These are phyloP conservation scores for Onthophagus taurus DNA, from an alignment of 1,140 invertebrate species.

Conservation along the genomic window DNA sequence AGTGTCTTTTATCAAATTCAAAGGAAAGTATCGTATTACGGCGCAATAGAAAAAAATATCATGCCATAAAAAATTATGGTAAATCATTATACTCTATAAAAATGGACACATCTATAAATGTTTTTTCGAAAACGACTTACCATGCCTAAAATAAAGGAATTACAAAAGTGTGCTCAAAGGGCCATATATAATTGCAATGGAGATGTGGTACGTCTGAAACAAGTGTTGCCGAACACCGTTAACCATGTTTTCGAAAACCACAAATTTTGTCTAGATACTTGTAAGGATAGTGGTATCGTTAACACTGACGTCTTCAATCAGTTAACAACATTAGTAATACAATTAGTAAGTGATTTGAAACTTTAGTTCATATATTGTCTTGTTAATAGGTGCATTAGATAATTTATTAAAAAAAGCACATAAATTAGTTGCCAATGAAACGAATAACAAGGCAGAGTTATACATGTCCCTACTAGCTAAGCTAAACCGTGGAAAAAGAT, in stretches of 20 bases:
- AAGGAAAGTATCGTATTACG: constrained; percentile 26
- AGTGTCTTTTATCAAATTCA: constrained; percentile 32
- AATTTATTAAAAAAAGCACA: constrained; percentile 2
- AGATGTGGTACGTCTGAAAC: background rate
- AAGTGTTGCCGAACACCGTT: background rate
- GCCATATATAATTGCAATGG: no score
- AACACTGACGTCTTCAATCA: background rate
- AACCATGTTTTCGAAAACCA: constrained; percentile 7
- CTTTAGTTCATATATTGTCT: background rate
- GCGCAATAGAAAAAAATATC: constrained; percentile 33
- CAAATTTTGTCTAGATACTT: background rate
- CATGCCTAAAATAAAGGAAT: constrained; percentile 17
- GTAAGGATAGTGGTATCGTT: background rate
- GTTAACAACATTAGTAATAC: background rate
- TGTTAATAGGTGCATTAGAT: background rate
- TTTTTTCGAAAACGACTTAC: background rate
- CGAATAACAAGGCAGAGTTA: constrained; percentile 11
- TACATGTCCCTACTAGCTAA: constrained; percentile 6
- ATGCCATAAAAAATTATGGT: constrained; percentile 23
- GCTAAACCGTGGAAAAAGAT: constrained; percentile 13
- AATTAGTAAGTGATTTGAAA: background rate
- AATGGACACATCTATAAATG: background rate
- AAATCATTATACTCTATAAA: constrained; percentile 21
- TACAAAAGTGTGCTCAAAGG: no score
- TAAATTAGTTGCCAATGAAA: constrained; percentile 3